Evolutionary conservation across 2,797 vertebrate species (phyloP).

Genomic region (Fratercula arctica): DNA sequence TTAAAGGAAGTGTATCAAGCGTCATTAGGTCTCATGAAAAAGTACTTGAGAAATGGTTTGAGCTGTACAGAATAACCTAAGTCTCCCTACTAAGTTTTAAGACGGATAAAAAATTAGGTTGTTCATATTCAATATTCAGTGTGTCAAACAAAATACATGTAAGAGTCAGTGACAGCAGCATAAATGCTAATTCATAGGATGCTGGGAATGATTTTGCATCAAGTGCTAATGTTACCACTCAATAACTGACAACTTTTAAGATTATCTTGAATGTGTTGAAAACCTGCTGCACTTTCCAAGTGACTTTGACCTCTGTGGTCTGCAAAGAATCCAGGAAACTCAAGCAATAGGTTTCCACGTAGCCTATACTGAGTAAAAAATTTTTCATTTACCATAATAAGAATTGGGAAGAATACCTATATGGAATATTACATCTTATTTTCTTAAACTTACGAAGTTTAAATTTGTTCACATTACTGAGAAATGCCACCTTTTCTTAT

Average conservation of each 20-base stretch:
- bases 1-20: background rate
- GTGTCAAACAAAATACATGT: background rate
- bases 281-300: background rate
- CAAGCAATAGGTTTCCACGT: background rate
- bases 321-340: background rate
- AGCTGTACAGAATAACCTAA: background rate
- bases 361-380: background rate
- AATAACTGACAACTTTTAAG: slow-evolving; percentile 18
- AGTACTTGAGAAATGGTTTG: background rate
- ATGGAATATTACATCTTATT: background rate
- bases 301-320: background rate
- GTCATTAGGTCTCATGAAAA: background rate
- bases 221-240: background rate
- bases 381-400: accelerated
- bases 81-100: background rate
- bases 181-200: slow-evolving; percentile 15
- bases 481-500: background rate
- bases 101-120: background rate
- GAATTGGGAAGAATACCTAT: accelerated
- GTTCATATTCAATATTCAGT: background rate
- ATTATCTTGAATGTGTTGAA: background rate
- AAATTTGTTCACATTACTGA: background rate
- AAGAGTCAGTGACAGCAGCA: background rate
- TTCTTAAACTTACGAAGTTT: background rate
- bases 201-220: slow-evolving; percentile 26